Evolutionary conservation across 2,888 invertebrate genomes (phyloP).

Genomic region (Sinodicranocentrus sp.): DNA sequence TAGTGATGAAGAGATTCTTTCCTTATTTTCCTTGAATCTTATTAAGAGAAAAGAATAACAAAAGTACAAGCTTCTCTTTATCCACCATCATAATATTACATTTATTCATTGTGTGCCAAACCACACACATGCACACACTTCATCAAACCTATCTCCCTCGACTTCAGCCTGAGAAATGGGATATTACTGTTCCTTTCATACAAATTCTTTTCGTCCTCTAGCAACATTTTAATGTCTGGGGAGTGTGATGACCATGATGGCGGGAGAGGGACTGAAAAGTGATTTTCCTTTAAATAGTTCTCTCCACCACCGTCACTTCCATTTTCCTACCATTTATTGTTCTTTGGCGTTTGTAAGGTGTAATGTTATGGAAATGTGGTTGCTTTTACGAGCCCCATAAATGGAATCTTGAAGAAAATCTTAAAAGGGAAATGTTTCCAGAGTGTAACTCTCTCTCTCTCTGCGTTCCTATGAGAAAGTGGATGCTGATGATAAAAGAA

Average conservation of each 20-base stretch:
- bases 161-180: constrained; percentile 5
- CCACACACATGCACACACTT: constrained; percentile 36
- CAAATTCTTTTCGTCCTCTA: neutral
- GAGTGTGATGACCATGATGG: constrained; percentile 27
- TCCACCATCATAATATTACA: constrained; percentile 4
- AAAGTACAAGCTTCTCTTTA: neutral
- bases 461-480: constrained; percentile 15
- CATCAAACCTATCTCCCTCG: constrained; percentile 38
- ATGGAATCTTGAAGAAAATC: constrained; percentile 21
- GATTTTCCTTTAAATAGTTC: neutral
- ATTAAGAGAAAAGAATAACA: constrained; percentile 51
- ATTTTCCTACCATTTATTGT: constrained; percentile 17
- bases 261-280: constrained; percentile 6
- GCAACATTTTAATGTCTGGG: neutral
- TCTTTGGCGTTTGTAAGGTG: constrained; percentile 38
- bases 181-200: constrained; percentile 35
- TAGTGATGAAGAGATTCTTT: constrained; percentile 25
- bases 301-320: too few relatives aligned
- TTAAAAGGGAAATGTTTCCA: constrained; percentile 16
- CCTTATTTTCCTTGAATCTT: constrained; percentile 43
- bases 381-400: constrained; percentile 38
- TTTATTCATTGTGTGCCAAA: constrained; percentile 47
- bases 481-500: neutral
- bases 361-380: constrained; percentile 47
- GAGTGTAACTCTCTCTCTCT: neutral